Conservation (phyloP, 92 coral and sea anemone genomes). For the Epizoanthus scotinus region DNA sequence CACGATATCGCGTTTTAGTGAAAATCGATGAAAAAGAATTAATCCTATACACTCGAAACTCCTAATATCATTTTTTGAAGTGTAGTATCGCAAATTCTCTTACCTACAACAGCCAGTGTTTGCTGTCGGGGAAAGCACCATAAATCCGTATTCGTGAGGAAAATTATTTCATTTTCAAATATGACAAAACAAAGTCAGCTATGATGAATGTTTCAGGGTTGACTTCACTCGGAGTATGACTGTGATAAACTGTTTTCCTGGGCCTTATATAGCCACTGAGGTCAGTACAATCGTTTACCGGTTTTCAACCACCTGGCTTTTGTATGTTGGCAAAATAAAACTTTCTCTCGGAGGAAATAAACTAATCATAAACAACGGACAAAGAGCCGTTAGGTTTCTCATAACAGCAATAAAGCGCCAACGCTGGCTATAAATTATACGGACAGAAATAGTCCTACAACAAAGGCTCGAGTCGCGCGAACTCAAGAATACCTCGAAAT, state of each 20-base stretch:
- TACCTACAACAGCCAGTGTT: neutral
- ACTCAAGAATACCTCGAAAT: too few relatives aligned
- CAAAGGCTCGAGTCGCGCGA: too few relatives aligned
- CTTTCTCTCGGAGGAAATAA: neutral
- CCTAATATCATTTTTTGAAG: neutral
- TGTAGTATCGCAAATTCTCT: neutral
- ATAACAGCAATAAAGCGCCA: neutral
- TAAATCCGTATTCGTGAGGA: neutral
- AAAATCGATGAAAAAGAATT: neutral
- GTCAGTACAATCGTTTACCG: neutral
- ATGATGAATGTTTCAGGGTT: slow-evolving; percentile 13
- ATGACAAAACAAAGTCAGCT: neutral
- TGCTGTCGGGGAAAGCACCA: neutral
- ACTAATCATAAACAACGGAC: slow-evolving; percentile 9
- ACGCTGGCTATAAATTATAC: neutral
- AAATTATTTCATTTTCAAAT: neutral
- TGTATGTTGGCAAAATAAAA: slow-evolving; percentile 16
- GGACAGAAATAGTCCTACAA: too few relatives aligned
- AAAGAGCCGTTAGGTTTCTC: slow-evolving; percentile 20
- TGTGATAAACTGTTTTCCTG: slow-evolving; percentile 6
- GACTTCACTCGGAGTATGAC: neutral
- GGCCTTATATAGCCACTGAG: neutral
- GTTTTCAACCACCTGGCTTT: slow-evolving; percentile 17
- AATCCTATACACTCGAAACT: neutral
- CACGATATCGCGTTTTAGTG: slow-evolving; percentile 22